Percentiles rank a stretch among this genome's conserved stretches.
Conservation (phyloP, 1,140 invertebrate genomes). For the Amyelois transitella region DNA sequence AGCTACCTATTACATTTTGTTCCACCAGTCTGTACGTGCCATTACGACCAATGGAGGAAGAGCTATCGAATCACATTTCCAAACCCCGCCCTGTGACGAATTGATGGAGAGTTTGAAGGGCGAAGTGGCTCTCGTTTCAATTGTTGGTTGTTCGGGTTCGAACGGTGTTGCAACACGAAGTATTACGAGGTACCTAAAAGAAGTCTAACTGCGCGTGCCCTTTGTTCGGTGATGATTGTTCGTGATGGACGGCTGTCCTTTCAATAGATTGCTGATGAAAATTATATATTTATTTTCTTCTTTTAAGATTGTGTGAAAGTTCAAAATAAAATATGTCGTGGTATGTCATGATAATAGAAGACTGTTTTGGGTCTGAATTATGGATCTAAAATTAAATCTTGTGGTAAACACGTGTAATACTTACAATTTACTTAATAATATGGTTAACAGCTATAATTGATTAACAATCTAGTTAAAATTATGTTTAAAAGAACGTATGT, state of each 20-base stretch:
- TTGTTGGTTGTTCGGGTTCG: constrained; percentile 51
- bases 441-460: too few species aligned
- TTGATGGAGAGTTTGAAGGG: constrained; percentile 7
- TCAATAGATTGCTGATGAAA: constrained; percentile 36
- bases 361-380: too few species aligned
- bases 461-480: too few species aligned
- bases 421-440: too few species aligned
- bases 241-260: constrained; percentile 43
- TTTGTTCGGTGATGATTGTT: constrained; percentile 57
- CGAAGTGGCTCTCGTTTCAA: constrained; percentile 31
- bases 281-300: constrained; percentile 27
- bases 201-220: constrained; percentile 51
- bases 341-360: too few species aligned
- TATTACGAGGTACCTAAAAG: constrained; percentile 41
- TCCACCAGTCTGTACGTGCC: too few species aligned
- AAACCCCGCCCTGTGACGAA: constrained; percentile 4
- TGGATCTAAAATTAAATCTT: too few species aligned
- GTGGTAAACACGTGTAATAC: too few species aligned
- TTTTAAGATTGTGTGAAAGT: too few species aligned
- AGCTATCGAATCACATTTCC: constrained; percentile 39
- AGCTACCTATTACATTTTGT: too few species aligned
- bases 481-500: too few species aligned
- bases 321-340: too few species aligned
- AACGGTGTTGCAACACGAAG: constrained; percentile 38
- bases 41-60: constrained; percentile 36